A percentile compares a stretch with the other conserved stretches of the same genome.
phyloP scores from a whole-genome alignment of 2,888 invertebrate genomes.

The Drosophila helvetica region DNA sequence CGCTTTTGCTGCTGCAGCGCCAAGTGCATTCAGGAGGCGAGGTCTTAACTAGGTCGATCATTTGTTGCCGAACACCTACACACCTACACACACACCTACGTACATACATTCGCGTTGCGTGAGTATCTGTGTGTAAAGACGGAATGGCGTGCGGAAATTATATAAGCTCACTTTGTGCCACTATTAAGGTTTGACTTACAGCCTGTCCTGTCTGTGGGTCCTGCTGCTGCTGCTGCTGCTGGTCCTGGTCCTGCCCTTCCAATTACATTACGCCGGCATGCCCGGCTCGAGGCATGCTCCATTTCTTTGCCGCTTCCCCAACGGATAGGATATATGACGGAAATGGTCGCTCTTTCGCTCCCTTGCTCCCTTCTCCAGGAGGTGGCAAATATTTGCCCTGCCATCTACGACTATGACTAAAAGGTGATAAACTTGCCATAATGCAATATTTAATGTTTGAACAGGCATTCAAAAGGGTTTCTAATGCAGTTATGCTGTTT shows the following conservation, averaged over 20 bases:
- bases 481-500: slow-evolving; percentile 50
- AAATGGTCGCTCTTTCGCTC: slow-evolving; percentile 1
- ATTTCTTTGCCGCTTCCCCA: slow-evolving; percentile 58
- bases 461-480: slow-evolving; percentile 50
- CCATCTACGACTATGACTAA: slow-evolving; percentile 57
- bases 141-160: slow-evolving; percentile 66
- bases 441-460: slow-evolving; percentile 69
- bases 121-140: slow-evolving; percentile 38
- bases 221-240: slow-evolving; percentile 16
- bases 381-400: slow-evolving; percentile 58
- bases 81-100: not conserved
- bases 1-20: slow-evolving; percentile 48
- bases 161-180: slow-evolving; percentile 62
- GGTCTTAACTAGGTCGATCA: slow-evolving; percentile 64
- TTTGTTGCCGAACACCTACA: slow-evolving; percentile 44
- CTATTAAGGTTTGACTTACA: slow-evolving; percentile 60
- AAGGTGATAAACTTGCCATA: slow-evolving; percentile 73
- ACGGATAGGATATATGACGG: slow-evolving; percentile 29
- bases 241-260: slow-evolving; percentile 21
- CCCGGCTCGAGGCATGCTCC: slow-evolving; percentile 50
- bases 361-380: slow-evolving; percentile 23
- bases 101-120: slow-evolving; percentile 32
- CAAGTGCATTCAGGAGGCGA: slow-evolving; percentile 41
- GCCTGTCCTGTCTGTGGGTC: slow-evolving; percentile 33
- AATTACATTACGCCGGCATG: slow-evolving; percentile 50